Evolutionary conservation across 2,797 vertebrate species (phyloP), one percentile per base, ranked within the genome.

Genomic region (Lepilemur septentrionalis): DNA sequence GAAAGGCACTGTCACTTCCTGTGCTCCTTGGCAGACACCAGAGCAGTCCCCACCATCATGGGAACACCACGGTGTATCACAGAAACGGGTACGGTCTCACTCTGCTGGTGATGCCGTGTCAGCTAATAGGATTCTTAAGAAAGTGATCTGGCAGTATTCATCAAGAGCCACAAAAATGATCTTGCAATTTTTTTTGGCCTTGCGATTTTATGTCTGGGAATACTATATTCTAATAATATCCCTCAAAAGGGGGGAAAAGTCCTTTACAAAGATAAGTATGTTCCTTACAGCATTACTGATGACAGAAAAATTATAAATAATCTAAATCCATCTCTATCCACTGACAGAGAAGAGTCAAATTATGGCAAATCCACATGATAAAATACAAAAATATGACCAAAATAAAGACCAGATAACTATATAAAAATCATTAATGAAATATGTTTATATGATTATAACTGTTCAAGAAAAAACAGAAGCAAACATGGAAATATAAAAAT

Each of bases 51-150:
- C 5, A 1, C 11, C 2, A 1, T 11, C 25, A 1, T 0, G 0
- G 35, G 52, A n/a, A 17, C 5, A 13, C 18, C 13, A n/a, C 2
- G 0, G 28, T 2, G 1, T 2, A 10, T 11, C 22, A 50, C 32
- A 87, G 35, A 67, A 30, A 18, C 0, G 0, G 22, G 13, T 0
- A 7, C 20, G 3, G 0, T 59, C 55, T 67, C 23, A 0, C 22
- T 35, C 15, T 20, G 4, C 38, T n/a, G 63, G 35, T 4, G 32
- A 67, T 25, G 2, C 0, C 4, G 13, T 1, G 1, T 6, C 4
- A 3, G 22, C 75, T 7, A 7, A 23, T 7, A 25, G 0, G 13
- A 20, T 28, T 69, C 70, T 38, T n/a, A 38, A 22, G 63, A 69
- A 80, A 92, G 69, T 9, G 32, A 41, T 12, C 52, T 17, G 67